Evolutionary conservation across 2,113 vertebrate genomes (phyloP).

Genomic region (Theristicus caerulescens): DNA sequence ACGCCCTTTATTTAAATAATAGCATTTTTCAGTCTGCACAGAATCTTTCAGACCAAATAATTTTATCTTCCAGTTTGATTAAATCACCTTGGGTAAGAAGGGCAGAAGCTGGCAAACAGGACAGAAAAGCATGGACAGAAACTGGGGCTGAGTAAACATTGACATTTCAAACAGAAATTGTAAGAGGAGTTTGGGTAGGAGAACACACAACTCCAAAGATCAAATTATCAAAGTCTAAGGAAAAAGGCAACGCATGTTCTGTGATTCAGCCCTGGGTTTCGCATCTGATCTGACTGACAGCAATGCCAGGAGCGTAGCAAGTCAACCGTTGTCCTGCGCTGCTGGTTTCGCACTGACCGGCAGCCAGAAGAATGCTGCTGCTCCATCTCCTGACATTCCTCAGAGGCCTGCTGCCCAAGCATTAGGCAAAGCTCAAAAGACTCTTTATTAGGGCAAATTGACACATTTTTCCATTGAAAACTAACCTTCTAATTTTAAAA

Average conservation of each 20-base stretch:
- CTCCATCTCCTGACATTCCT: slow-evolving; percentile 31
- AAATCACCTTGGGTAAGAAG: neutral
- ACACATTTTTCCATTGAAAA: neutral
- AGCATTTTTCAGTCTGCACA: neutral
- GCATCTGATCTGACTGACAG: neutral
- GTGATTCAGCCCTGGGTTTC: neutral
- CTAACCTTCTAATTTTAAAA: neutral
- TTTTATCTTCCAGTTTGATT: neutral
- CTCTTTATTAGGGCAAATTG: neutral
- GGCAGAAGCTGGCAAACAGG: neutral
- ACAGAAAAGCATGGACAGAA: neutral
- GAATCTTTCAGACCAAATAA: neutral
- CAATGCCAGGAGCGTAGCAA: neutral
- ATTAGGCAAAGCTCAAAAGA: neutral
- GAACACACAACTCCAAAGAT: neutral
- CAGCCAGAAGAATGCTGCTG: slow-evolving; percentile 9
- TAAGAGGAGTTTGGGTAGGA: neutral
- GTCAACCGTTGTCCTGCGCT: neutral
- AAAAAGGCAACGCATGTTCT: neutral
- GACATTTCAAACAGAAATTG: neutral
- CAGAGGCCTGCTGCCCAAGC: neutral
- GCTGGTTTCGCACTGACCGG: neutral
- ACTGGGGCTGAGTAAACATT: neutral
- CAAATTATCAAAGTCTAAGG: neutral
- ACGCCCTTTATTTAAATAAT: neutral